These are phyloP conservation scores for Lepidothrix coronata DNA, from an alignment of 2,113 vertebrate species.

Conservation along the genomic window DNA sequence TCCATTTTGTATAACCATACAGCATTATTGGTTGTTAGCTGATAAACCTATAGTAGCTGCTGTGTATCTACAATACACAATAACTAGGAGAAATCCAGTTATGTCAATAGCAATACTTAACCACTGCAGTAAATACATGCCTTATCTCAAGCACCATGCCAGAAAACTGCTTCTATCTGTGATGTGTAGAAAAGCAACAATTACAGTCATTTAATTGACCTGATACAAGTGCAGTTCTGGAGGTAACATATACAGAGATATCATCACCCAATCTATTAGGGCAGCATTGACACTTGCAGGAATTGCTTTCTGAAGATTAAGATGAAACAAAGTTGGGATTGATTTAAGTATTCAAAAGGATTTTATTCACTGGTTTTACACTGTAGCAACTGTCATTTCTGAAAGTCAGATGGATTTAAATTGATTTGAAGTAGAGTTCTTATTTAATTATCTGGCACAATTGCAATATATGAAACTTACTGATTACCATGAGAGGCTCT, in stretches of 20 bases:
- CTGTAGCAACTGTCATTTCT: not conserved
- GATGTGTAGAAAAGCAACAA: not conserved
- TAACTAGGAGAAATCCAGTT: not conserved
- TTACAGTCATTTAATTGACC: conserved; percentile 19
- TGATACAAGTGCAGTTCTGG: not conserved
- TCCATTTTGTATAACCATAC: not conserved
- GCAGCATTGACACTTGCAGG: conserved; percentile 7
- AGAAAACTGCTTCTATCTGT: not conserved
- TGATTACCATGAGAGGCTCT: conserved; percentile 11
- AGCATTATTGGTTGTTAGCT: not conserved
- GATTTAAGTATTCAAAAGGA: conserved; percentile 27
- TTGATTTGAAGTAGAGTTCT: conserved; percentile 32
- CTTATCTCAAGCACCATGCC: not conserved
- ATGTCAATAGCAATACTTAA: not conserved
- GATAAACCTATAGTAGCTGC: not conserved
- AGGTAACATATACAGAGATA: not conserved
- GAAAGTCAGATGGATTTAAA: conserved; percentile 31
- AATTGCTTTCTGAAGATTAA: conserved; percentile 42
- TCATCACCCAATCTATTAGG: conserved; percentile 4
- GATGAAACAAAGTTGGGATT: conserved; percentile 47
- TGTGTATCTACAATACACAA: not conserved
- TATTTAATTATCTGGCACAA: conserved; percentile 41
- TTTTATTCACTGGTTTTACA: conserved; percentile 4
- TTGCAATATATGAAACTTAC: conserved; percentile 8
- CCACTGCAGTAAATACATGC: not conserved